Evolutionary conservation across 2,888 invertebrate genomes (phyloP), one percentile per base, ranked within the genome.

Genomic region (Napeogenes inachia): DNA sequence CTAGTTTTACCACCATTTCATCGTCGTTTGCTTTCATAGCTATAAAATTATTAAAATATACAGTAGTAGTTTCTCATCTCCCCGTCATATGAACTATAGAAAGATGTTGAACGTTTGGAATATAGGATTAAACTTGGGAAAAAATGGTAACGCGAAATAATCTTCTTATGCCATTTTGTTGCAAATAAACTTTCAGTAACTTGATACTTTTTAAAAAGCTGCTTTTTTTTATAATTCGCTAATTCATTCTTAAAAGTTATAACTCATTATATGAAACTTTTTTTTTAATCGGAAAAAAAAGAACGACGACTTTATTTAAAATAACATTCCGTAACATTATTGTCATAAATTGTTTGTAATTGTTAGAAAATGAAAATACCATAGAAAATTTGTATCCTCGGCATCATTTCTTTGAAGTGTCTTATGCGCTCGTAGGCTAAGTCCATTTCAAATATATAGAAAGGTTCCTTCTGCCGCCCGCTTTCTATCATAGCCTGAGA

Each of bases 11-110:
- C 64, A 80, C 69, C 67, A 72, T 69, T 8, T 77, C 74, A 42
- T 66, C 66, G 56, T 78, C 76, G 64, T 80, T 79, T 0, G 79
- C 67, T 65, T 80, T 81, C 73, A 81, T 76, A 12, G 79, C 81
- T 81, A 70, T 21, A 75, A 77, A 47, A 59, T 60, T 47, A 46
- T 5, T 57, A 45, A 54, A 33, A 4, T 38, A 13, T 56, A 13
- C 10, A 21, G 21, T n/a, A 38, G 8, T 38, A 6, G 38, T 8
- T 38, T 4, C 5, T 1, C 38, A 8, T 1, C 5, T 6, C 38
- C 3, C 38, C 8, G 38, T 38, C 38, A 8, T 38, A 35, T 35
- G 38, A 38, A 3, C 38, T 38, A 38, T 8, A 38, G 38, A 38
- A 38, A 4, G 8, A 38, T 3, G 0, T 38, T 38, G 8, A 4